Percentiles rank a stretch among this genome's conserved stretches.
Conservation (phyloP, 2,113 vertebrate species). For the Caranx ignobilis region DNA sequence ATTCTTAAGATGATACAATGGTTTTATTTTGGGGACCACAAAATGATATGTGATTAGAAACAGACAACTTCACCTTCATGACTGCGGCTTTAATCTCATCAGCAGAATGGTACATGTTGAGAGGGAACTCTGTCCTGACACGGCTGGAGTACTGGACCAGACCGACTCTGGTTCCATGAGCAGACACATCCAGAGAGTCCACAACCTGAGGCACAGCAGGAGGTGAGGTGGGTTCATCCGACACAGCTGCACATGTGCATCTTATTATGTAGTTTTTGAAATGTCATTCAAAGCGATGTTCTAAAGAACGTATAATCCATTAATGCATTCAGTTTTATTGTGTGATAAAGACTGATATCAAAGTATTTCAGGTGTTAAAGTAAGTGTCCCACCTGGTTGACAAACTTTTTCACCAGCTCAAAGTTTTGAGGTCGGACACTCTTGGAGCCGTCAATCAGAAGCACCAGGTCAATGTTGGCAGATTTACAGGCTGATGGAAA, state of each 20-base stretch:
- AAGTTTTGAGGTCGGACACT: slow-evolving; percentile 97
- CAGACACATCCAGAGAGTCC: slow-evolving; percentile 93
- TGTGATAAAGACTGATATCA: no score
- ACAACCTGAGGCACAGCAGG: slow-evolving; percentile 82
- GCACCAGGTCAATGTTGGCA: slow-evolving; percentile 92
- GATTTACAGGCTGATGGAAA: slow-evolving; percentile 88
- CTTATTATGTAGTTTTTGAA: not conserved
- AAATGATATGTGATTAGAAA: not conserved
- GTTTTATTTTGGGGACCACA: no score
- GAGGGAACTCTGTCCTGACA: slow-evolving; percentile 94
- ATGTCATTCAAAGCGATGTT: no score
- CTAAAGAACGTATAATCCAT: no score
- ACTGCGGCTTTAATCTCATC: slow-evolving; percentile 94
- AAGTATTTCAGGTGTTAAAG: not conserved
- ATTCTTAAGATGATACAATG: not conserved
- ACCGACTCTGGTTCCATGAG: slow-evolving; percentile 90
- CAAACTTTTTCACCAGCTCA: slow-evolving; percentile 97
- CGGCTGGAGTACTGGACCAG: slow-evolving; percentile 97
- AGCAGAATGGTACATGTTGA: slow-evolving; percentile 89
- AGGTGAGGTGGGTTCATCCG: not conserved
- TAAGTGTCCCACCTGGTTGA: slow-evolving; percentile 84
- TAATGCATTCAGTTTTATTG: no score
- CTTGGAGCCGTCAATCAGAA: slow-evolving; percentile 96
- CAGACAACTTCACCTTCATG: slow-evolving; percentile 77
- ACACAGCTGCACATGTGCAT: not conserved